Conservation (phyloP, 2,888 invertebrate species). For the Artemia sinica region DNA sequence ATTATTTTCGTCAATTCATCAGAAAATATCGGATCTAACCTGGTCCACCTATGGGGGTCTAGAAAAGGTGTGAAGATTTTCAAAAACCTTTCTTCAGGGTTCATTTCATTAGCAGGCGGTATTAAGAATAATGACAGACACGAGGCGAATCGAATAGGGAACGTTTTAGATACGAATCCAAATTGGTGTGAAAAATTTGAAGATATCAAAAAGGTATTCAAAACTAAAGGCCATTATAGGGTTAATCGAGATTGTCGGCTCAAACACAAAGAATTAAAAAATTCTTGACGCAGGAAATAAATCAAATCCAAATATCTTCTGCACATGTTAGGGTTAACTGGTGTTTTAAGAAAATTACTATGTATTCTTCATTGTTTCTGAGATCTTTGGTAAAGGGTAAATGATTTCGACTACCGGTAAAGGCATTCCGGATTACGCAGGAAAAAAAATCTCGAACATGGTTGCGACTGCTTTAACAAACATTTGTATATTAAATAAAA, state of each 20-base stretch:
- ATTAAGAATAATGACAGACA: conserved; percentile 11
- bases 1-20: conserved; percentile 11
- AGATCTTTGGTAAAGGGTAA: background rate
- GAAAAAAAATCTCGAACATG: too few relatives aligned
- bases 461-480: too few relatives aligned
- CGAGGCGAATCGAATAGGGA: conserved; percentile 14
- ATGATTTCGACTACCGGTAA: background rate
- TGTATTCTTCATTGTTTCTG: background rate
- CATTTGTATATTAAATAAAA: too few relatives aligned
- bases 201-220: conserved; percentile 11
- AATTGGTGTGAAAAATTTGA: conserved; percentile 13
- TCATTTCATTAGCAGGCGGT: conserved; percentile 6
- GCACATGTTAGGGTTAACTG: conserved; percentile 7
- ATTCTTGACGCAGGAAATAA: background rate
- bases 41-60: conserved; percentile 4
- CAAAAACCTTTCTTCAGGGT: background rate
- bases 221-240: conserved; percentile 6
- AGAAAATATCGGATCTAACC: background rate
- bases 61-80: background rate
- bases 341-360: background rate
- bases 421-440: too few relatives aligned
- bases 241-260: conserved; percentile 14
- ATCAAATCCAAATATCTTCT: background rate
- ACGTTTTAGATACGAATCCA: conserved; percentile 13
- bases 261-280: background rate